These are phyloP conservation scores for Chloroclysta siterata DNA, from an alignment of 2,888 invertebrate species.

Conservation along the genomic window DNA sequence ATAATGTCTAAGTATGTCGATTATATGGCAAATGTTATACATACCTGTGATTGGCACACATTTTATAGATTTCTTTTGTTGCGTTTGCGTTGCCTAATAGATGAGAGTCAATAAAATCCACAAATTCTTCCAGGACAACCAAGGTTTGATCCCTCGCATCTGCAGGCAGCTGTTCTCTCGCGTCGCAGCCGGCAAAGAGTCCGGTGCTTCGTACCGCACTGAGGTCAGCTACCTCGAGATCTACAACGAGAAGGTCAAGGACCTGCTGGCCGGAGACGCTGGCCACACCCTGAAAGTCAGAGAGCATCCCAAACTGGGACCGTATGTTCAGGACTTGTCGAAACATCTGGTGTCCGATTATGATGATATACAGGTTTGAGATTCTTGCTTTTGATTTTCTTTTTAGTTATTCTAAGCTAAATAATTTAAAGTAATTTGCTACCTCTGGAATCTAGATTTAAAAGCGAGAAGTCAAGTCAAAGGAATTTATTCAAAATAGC, in stretches of 20 bases:
- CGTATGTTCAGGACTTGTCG: slow-evolving; percentile 94
- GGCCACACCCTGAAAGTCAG: slow-evolving; percentile 90
- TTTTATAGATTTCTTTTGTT: no score
- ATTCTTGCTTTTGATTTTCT: no score
- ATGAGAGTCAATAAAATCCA: no score
- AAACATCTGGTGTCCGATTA: slow-evolving; percentile 94
- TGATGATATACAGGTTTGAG: slow-evolving; percentile 90
- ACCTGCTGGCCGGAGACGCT: slow-evolving; percentile 86
- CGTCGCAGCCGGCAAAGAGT: slow-evolving; percentile 92
- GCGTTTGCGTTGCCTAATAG: no score
- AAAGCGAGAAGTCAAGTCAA: no score
- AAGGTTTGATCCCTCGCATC: slow-evolving; percentile 93
- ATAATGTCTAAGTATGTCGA: no score
- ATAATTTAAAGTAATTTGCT: no score
- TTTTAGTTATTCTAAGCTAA: no score
- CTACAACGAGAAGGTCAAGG: slow-evolving; percentile 93
- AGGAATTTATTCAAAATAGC: no score
- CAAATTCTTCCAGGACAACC: slow-evolving; percentile 85
- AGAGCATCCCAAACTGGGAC: slow-evolving; percentile 92
- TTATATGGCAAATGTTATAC: no score
- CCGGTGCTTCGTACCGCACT: slow-evolving; percentile 92
- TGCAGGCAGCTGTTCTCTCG: slow-evolving; percentile 93
- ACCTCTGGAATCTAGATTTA: no score
- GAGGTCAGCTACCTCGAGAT: slow-evolving; percentile 95
- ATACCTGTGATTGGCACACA: no score